Evolutionary conservation across 1,140 invertebrate species (phyloP).

Genomic region (Papilio glaucus): DNA sequence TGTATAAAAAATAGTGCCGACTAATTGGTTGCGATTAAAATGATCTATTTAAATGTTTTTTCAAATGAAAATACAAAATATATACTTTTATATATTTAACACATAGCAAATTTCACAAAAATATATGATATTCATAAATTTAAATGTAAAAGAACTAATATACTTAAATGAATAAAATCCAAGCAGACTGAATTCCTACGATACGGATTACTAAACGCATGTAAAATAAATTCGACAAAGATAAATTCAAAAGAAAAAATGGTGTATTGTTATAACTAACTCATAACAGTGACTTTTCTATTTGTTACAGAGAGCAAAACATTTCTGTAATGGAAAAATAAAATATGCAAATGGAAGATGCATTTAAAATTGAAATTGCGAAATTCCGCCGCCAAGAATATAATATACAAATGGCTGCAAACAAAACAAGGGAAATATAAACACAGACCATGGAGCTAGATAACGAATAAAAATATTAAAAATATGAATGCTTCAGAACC

Average conservation of each 20-base stretch:
- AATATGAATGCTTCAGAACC: slow-evolving; percentile 78
- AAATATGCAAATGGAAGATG: slow-evolving; percentile 70
- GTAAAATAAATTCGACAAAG: too few relatives aligned
- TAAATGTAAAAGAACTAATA: too few relatives aligned
- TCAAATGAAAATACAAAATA: too few relatives aligned
- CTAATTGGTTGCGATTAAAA: too few relatives aligned
- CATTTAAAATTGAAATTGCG: slow-evolving; percentile 61
- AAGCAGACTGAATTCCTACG: too few relatives aligned
- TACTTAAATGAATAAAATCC: too few relatives aligned
- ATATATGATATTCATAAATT: too few relatives aligned
- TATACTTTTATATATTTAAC: too few relatives aligned
- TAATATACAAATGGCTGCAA: slow-evolving; percentile 78
- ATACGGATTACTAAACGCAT: too few relatives aligned
- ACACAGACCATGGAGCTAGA: slow-evolving; percentile 74
- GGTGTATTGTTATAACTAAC: background rate
- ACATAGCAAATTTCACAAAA: too few relatives aligned
- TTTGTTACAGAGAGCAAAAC: slow-evolving; percentile 65
- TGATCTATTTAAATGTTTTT: too few relatives aligned
- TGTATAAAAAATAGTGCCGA: too few relatives aligned
- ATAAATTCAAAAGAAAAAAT: background rate
- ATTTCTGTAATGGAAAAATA: slow-evolving; percentile 48
- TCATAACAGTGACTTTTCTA: slow-evolving; percentile 35
- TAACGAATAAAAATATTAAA: slow-evolving; percentile 66
- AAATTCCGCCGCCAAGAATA: slow-evolving; percentile 74
- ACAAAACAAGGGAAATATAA: slow-evolving; percentile 78